A percentile compares a stretch with the other conserved stretches of the same genome.
These are phyloP conservation scores for Scaptomyza tumidula DNA, from an alignment of 2,888 invertebrate genomes.

Conservation along the genomic window DNA sequence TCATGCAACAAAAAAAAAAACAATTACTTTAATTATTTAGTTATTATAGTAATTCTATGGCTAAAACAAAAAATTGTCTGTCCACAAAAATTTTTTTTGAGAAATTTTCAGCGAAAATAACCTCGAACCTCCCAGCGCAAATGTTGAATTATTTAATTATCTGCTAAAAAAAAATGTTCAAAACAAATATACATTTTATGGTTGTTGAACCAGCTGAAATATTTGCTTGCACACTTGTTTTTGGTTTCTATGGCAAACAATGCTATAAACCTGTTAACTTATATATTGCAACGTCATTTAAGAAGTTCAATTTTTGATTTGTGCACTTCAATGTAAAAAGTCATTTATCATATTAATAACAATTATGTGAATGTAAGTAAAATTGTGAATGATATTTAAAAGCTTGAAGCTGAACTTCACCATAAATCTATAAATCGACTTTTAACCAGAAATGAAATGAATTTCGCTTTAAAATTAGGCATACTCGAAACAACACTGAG, in stretches of 20 bases:
- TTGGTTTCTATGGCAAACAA: neutral
- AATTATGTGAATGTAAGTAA: neutral
- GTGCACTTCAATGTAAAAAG: neutral
- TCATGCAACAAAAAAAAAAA: neutral
- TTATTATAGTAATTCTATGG: neutral
- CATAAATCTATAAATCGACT: neutral
- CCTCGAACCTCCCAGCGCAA: too few species aligned
- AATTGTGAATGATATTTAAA: neutral
- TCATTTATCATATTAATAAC: neutral
- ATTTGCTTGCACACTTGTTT: neutral
- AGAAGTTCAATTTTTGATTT: neutral
- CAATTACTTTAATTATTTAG: neutral
- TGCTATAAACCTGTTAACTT: neutral
- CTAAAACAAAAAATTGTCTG: neutral
- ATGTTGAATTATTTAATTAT: neutral
- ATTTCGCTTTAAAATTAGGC: neutral
- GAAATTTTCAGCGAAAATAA: neutral
- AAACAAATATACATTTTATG: constrained; percentile 2
- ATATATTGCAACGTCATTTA: neutral
- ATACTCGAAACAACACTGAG: neutral
- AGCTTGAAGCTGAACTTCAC: too few species aligned
- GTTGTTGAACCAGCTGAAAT: constrained; percentile 22
- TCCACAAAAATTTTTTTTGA: neutral
- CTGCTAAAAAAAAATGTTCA: neutral
- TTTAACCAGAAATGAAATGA: neutral